phyloP scores from a whole-genome alignment of 2,113 vertebrate species.

The Pseudorectes ferrugineus region DNA sequence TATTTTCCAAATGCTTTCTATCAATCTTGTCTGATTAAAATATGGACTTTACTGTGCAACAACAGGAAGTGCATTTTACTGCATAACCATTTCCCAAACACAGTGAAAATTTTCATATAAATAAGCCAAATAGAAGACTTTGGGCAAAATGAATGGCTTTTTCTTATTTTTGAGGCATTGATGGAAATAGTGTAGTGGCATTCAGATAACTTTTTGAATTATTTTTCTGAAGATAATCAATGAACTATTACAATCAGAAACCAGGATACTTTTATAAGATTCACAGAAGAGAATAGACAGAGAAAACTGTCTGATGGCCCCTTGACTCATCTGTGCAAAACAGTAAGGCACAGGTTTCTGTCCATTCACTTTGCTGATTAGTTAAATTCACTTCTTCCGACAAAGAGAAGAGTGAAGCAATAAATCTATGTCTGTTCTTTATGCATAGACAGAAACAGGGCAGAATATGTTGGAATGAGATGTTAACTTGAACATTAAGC shows the following conservation, averaged over 20 bases:
- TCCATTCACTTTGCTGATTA: neutral
- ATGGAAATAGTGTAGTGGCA: neutral
- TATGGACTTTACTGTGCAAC: neutral
- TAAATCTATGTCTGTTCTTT: neutral
- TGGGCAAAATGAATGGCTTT: neutral
- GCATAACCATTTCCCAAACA: neutral
- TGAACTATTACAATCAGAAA: neutral
- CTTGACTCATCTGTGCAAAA: neutral
- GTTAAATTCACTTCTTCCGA: neutral
- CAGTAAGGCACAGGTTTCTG: neutral
- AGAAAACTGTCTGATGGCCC: neutral
- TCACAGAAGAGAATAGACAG: neutral
- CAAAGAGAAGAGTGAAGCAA: neutral
- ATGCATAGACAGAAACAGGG: neutral
- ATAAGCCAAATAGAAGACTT: neutral
- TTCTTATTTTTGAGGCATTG: neutral
- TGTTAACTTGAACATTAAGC: constrained; percentile 8
- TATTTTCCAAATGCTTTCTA: neutral
- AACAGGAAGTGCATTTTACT: neutral
- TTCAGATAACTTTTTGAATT: neutral
- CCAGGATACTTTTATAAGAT: neutral
- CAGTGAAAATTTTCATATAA: neutral
- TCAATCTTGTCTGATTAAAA: neutral
- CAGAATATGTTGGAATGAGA: constrained; percentile 11
- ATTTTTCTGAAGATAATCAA: neutral